phyloP scores from a whole-genome alignment of 1,140 invertebrate species.

The Metaphire vulgaris region DNA sequence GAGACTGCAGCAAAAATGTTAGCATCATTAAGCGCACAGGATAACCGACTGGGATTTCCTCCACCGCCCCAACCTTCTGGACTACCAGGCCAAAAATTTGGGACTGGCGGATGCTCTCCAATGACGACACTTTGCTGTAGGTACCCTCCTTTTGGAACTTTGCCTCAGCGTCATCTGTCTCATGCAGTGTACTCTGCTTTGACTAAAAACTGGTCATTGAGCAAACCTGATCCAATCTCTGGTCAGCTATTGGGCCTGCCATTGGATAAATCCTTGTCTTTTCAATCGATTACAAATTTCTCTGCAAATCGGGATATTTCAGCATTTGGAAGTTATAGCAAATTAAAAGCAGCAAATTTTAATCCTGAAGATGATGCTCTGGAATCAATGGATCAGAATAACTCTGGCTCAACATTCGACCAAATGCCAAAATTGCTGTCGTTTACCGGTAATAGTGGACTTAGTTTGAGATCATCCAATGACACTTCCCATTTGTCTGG shows the following conservation, averaged over 20 bases:
- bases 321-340: neutral
- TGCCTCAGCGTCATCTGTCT: neutral
- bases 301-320: neutral
- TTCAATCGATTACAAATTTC: neutral
- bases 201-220: neutral
- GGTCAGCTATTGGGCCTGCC: neutral
- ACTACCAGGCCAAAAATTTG: neutral
- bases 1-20: slow-evolving; percentile 94
- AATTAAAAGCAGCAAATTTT: neutral
- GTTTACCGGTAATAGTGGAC: neutral
- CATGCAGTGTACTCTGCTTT: neutral
- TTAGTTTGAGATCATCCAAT: neutral
- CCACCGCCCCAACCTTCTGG: slow-evolving; percentile 32
- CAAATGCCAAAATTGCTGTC: neutral
- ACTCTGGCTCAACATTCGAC: neutral
- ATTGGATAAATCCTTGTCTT: neutral
- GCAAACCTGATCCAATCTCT: neutral
- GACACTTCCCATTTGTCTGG: neutral
- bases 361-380: neutral
- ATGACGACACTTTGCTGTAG: neutral
- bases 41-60: slow-evolving; percentile 8
- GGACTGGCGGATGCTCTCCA: neutral
- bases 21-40: slow-evolving; percentile 62
- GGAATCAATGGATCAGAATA: neutral
- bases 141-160: neutral